Percentiles rank a stretch among this genome's conserved stretches.
phyloP scores from a whole-genome alignment of 2,113 vertebrate species.

The Hypanus sabinus region DNA sequence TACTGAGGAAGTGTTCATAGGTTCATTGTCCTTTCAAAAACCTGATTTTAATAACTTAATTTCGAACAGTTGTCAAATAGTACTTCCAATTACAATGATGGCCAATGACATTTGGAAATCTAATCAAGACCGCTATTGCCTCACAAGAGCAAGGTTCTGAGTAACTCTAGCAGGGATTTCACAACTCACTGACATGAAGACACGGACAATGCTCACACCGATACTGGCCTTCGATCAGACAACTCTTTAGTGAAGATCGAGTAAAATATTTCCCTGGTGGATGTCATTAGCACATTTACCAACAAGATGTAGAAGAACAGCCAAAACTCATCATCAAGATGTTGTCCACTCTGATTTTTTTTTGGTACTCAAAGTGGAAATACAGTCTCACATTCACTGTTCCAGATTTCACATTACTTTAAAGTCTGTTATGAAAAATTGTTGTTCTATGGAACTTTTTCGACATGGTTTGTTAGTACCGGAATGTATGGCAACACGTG shows the following conservation, averaged over 20 bases:
- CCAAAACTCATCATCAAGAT: background rate
- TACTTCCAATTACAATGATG: background rate
- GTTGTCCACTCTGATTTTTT: background rate
- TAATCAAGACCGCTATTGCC: background rate
- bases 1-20: too few species aligned
- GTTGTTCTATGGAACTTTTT: too few species aligned
- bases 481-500: too few species aligned
- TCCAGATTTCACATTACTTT: background rate
- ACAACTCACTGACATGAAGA: background rate
- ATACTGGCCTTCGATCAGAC: background rate
- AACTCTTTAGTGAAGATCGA: background rate
- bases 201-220: background rate
- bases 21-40: too few species aligned
- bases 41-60: background rate
- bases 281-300: background rate
- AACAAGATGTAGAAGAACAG: background rate
- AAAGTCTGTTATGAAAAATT: background rate
- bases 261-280: background rate
- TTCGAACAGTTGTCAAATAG: background rate
- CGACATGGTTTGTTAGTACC: too few species aligned
- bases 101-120: background rate
- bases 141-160: constrained; percentile 8
- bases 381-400: background rate
- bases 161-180: background rate
- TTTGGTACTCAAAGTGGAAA: background rate